Evolutionary conservation across 2,888 invertebrate genomes (phyloP).

Genomic region (Melitaea athalia): DNA sequence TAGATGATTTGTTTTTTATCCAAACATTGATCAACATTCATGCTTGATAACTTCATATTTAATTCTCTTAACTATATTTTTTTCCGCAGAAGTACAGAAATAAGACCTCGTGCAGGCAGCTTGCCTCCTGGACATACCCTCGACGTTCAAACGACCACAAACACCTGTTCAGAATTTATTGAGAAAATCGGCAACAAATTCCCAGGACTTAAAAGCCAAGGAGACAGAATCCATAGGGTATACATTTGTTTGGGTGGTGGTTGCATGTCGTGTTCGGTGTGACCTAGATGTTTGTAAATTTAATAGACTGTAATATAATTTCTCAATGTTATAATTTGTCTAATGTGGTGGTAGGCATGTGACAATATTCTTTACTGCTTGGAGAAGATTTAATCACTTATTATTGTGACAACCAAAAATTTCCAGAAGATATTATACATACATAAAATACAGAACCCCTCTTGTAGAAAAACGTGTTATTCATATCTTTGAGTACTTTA

Average conservation of each 20-base stretch:
- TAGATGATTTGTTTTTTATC: too few species aligned
- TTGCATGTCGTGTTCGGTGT: conserved; percentile 40
- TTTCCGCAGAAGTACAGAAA: conserved; percentile 51
- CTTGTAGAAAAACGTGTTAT: too few species aligned
- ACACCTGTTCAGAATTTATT: conserved; percentile 68
- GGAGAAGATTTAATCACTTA: too few species aligned
- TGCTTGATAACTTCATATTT: background rate
- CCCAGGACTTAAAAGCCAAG: conserved; percentile 76
- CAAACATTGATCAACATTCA: too few species aligned
- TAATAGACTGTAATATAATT: background rate
- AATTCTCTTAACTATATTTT: background rate
- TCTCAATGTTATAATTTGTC: background rate
- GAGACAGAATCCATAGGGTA: conserved; percentile 85
- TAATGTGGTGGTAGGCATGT: background rate
- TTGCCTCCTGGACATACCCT: conserved; percentile 58
- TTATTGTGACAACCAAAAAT: too few species aligned
- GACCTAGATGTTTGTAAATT: conserved; percentile 13
- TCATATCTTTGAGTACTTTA: too few species aligned
- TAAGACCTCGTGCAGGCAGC: conserved; percentile 68
- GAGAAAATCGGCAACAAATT: conserved; percentile 77
- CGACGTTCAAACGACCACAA: conserved; percentile 48
- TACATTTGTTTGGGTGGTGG: conserved; percentile 37
- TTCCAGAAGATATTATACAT: too few species aligned
- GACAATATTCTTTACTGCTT: too few species aligned
- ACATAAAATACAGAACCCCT: too few species aligned